Evolutionary conservation across 2,888 invertebrate genomes (phyloP).

Genomic region (Stratiomys singularior): DNA sequence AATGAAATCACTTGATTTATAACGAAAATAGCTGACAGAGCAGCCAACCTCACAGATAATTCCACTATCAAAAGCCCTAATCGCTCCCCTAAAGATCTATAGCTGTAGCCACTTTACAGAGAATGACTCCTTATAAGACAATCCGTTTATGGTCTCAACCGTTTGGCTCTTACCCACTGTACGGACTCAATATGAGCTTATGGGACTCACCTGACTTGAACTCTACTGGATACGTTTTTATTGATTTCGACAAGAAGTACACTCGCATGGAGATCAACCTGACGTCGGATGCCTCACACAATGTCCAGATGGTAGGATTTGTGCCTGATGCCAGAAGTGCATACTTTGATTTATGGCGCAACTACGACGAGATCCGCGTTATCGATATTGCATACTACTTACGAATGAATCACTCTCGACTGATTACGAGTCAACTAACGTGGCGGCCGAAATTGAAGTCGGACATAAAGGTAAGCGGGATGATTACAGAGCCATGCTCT

Average conservation of each 20-base stretch:
- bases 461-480: conserved; percentile 68
- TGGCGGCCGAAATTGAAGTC: conserved; percentile 82
- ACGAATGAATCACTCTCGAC: conserved; percentile 83
- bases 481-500: background rate
- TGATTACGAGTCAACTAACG: conserved; percentile 80
- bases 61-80: too few species aligned
- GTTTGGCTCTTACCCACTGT: conserved; percentile 67
- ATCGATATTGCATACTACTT: conserved; percentile 83
- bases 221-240: conserved; percentile 70
- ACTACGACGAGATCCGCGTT: conserved; percentile 82
- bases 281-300: conserved; percentile 75
- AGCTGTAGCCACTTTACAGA: conserved; percentile 61
- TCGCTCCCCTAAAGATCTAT: too few species aligned
- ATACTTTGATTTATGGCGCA: conserved; percentile 81
- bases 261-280: conserved; percentile 76
- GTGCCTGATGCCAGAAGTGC: conserved; percentile 82
- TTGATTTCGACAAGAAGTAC: conserved; percentile 70
- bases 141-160: conserved; percentile 69
- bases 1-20: too few species aligned
- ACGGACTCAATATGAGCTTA: conserved; percentile 70
- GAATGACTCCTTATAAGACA: conserved; percentile 70
- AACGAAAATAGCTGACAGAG: too few species aligned
- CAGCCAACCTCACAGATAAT: too few species aligned
- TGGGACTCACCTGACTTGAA: conserved; percentile 70
- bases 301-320: conserved; percentile 77